These are phyloP conservation scores for Sebastes trivittatus DNA, from an alignment of 2,797 vertebrate species.

Conservation along the genomic window DNA sequence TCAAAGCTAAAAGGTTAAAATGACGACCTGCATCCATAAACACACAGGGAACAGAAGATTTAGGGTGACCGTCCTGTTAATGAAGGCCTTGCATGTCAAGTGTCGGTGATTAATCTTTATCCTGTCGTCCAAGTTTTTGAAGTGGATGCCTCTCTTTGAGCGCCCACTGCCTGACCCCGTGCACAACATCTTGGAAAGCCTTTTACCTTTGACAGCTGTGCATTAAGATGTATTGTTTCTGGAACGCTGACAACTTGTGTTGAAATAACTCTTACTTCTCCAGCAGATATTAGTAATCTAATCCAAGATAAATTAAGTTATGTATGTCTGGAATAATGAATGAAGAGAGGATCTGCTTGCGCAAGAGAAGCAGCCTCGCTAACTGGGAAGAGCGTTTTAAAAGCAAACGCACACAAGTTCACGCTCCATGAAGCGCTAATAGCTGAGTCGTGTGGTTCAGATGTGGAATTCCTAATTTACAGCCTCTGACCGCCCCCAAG, in stretches of 20 bases:
- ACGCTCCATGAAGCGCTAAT: conserved; percentile 68
- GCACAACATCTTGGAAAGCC: neutral
- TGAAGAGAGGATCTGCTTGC: neutral
- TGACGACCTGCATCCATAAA: neutral
- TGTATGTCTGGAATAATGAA: neutral
- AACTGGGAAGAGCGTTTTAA: conserved; percentile 31
- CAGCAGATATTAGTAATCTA: conserved; percentile 3
- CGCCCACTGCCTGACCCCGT: neutral
- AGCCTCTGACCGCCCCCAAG: conserved; percentile 53
- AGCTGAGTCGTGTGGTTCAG: conserved; percentile 67
- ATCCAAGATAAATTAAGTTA: conserved; percentile 16
- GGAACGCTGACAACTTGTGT: neutral
- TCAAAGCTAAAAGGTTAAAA: neutral
- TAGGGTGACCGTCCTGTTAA: conserved; percentile 16
- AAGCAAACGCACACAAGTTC: conserved; percentile 62
- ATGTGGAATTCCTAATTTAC: conserved; percentile 73
- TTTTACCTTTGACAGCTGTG: conserved; percentile 12
- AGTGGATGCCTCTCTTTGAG: conserved; percentile 8
- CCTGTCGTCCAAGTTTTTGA: conserved; percentile 12
- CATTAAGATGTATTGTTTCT: conserved; percentile 21
- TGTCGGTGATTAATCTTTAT: conserved; percentile 29
- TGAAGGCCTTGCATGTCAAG: conserved; percentile 3
- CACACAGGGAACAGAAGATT: neutral
- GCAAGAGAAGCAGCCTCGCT: neutral
- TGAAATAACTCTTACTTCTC: conserved; percentile 24